Base-by-base conservation (phyloP, 2,888 invertebrate species). In the Sympetrum striolatum region DNA sequence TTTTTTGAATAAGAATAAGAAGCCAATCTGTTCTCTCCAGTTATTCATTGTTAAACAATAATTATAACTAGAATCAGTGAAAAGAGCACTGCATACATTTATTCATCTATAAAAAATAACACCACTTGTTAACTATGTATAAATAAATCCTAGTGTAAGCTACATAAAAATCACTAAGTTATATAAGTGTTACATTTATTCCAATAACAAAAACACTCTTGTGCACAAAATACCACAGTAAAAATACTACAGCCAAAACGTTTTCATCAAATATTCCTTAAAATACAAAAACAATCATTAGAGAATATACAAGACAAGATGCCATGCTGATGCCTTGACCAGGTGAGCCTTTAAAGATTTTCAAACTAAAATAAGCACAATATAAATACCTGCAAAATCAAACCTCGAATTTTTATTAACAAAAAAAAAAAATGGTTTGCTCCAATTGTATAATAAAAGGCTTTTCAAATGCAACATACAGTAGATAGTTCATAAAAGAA, bases 391-490 rank as follows among this genome's bases (percentile, higher is more conserved):
- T 86, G 86, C 86, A 60, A 86, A 86, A 86, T 35, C 14, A 86
- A 64, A 37, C 14, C 35, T 12, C n/a, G 10, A 86, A 86, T 37
- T 25, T 86, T 86, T 6, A 86, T 8, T 60, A 86, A 22, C 37
- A 37, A 86, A 82, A 58, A 64, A 86, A 82, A 58, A 64, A 18
- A 12, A 64, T 22, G 39, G 82, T 90, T 82, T 80, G 82, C 14
- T 14, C 64, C 58, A 81, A 22, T 82, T 12, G 73, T n/a, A 90
- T 31, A 82, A n/a, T 25, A 44, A 73, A 86, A 82, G 25, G 39
- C 81, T 39, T 91, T 39, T 64, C 53, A 48, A 58, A 44, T 79
- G 86, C 80, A 80, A 90, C 81, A 90, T 73, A 90, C 44, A 90
- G 80, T 53, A 82, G 64, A 90, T 73, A 79, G 86, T 90, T 82